Percentiles rank a stretch among this genome's conserved stretches.
These are phyloP conservation scores for Acanthornis magna DNA, from an alignment of 2,797 vertebrate genomes.

Conservation along the genomic window DNA sequence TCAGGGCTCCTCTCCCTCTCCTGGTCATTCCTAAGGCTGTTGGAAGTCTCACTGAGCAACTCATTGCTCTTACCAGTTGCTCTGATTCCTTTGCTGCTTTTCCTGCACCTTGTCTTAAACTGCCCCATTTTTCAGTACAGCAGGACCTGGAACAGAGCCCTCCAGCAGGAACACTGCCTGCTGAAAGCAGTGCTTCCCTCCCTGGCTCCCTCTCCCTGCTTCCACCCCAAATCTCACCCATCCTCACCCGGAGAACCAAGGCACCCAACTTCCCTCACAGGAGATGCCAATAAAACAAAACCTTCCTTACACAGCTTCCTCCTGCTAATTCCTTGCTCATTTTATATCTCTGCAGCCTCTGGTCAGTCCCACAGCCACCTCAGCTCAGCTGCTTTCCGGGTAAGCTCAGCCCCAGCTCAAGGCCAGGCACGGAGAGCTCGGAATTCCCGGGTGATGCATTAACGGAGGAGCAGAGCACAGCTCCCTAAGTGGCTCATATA, in stretches of 20 bases:
- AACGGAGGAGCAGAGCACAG: neutral
- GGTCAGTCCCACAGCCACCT: neutral
- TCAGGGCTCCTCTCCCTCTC: neutral
- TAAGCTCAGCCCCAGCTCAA: slow-evolving; percentile 19
- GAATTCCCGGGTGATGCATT: slow-evolving; percentile 8
- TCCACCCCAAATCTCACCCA: neutral
- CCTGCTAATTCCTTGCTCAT: neutral
- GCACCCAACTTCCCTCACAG: neutral
- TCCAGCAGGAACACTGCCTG: neutral
- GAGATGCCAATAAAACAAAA: neutral
- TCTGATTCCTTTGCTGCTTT: neutral
- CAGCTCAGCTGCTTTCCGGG: slow-evolving; percentile 12
- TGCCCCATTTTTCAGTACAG: neutral
- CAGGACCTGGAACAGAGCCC: neutral
- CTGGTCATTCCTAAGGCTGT: neutral
- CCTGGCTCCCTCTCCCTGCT: neutral
- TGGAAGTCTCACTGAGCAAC: neutral
- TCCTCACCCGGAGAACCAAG: neutral
- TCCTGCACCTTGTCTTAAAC: neutral
- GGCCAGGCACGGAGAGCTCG: neutral
- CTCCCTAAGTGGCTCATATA: slow-evolving; percentile 28
- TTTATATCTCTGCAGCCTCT: neutral
- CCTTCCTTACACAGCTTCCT: neutral
- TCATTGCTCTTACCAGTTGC: neutral
- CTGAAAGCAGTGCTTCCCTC: neutral